Base-by-base conservation (phyloP, 2,888 invertebrate genomes). In the Stenurella melanura region DNA sequence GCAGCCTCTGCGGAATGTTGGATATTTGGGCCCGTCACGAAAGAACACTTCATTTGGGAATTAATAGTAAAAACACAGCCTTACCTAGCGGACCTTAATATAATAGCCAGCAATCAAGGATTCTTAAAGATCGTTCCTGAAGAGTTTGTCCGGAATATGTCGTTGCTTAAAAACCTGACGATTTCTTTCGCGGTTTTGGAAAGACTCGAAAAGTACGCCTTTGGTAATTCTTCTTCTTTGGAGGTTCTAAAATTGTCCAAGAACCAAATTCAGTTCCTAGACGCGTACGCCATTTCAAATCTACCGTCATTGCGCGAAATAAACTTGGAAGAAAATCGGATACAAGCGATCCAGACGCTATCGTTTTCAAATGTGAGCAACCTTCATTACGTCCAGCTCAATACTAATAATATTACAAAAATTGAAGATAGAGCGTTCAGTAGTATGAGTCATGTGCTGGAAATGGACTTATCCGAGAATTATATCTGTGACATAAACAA, bases 351-450 rank as follows among this genome's bases (percentile, higher is more conserved):
- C 73, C 93, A 93, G 83, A 91, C 93, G 70, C 93, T 93, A 84
- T 94, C 94, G 0, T 96, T 96, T 88, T 92, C 93, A 64, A 93
- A 95, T 87, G 88, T 96, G 73, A 95, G 96, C 0, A 91, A 92
- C 73, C 89, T 96, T 80, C 93, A 93, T 83, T 93, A 94, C 79
- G 92, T 98, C 57, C 93, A 93, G 80, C 91, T 98, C 70, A 96
- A 96, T 84, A 94, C 95, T 87, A 98, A 98, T 90, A 95, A 95
- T 87, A 92, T 98, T 82, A 94, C 95, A 78, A 92, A 93, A 50
- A 92, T 97, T 80, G 97, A 96, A 84, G 96, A 97, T 79, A 95
- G 95, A 79, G 95, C 98, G 21, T 97, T 96, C 86, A 92, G 92
- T 83, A 92, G 94, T 82, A 91, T 96, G 87, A 92, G 92, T 72